Conservation (phyloP, 2,113 vertebrate species). For the Cyphomyrus discorhynchus region DNA sequence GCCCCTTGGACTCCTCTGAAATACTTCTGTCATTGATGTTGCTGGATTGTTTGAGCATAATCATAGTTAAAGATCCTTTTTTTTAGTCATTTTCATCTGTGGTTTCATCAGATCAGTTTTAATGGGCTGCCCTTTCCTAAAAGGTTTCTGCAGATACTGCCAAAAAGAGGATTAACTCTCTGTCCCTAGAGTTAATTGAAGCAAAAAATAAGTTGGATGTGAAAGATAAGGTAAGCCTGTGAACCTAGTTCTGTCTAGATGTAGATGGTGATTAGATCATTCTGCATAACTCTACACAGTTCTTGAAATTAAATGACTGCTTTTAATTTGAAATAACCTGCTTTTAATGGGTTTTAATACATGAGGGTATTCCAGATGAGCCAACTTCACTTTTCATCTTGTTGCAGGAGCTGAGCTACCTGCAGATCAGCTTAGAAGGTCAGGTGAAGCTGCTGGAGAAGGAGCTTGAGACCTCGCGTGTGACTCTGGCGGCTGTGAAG, state of each 20-base stretch:
- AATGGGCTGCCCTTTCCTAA: not conserved
- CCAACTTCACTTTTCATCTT: not conserved
- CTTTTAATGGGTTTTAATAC: not conserved
- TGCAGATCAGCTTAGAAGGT: conserved; percentile 58
- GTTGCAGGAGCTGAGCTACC: conserved; percentile 56
- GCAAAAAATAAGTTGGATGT: conserved; percentile 72
- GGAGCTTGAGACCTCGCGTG: conserved; percentile 49
- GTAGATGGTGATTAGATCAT: not conserved
- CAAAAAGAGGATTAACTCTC: conserved; percentile 78
- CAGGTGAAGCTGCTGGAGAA: conserved; percentile 53
- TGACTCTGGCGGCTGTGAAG: conserved; percentile 43
- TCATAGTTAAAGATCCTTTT: not conserved
- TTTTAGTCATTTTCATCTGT: not conserved
- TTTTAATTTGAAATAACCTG: not conserved
- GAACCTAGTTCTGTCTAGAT: not conserved
- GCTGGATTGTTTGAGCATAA: not conserved
- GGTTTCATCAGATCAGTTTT: not conserved
- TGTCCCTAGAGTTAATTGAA: conserved; percentile 82
- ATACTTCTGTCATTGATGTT: not conserved
- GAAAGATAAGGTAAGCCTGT: conserved; percentile 68
- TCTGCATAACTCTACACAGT: not conserved
- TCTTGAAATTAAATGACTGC: not conserved
- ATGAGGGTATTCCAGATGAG: no score
- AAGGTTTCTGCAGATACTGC: conserved; percentile 79
- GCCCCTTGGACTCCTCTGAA: not conserved